Base-by-base conservation (phyloP, 2,797 vertebrate genomes). In the Craterocephalus amniculus region DNA sequence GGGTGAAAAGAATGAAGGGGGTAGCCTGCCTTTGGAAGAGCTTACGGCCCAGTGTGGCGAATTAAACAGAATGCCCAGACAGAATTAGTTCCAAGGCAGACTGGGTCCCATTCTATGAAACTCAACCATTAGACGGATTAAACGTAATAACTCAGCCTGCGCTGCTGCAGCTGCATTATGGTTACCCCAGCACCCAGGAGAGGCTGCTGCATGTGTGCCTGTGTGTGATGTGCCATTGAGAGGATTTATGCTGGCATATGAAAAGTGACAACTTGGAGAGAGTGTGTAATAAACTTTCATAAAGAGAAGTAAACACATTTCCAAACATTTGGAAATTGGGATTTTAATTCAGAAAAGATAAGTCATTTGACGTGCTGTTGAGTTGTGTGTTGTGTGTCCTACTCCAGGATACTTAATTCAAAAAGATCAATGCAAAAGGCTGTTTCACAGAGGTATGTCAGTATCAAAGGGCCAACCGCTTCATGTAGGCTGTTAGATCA, bases 11-110 rank as follows among this genome's bases (percentile, higher is more conserved):
- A 70, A 52, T 14, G 20, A 75, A 72, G 81, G 84, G 89, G 79
- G 78, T 60, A 81, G 85, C 75, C 83, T 86, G 88, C 88, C 88
- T 91, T 92, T 85, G 88, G 87, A 91, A 81, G 82, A 87, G 92
- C 91, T 94, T 94, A 93, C 82, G 81, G 84, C 88, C 89, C 90
- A 89, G 89, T 93, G 92, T 93, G 93, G 87, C 90, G 88, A 93
- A 94, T 94, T 93, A 93, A 94, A 93, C 80, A 91, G 88, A 92
- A 93, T 91, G 90, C 87, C 92, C 93, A 94, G 94, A 94, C 93
- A 92, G 91, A 93, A 94, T 94, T 93, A 93, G 91, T 92, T 93
- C 89, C 90, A 92, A 92, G 76, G 85, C 89, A 93, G 90, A 94
- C 89, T 91, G 89, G 88, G 90, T 85, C 74, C 87, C 84, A 80